These are phyloP conservation scores for Myotis yumanensis DNA, from an alignment of 2,113 vertebrate species.

Conservation along the genomic window DNA sequence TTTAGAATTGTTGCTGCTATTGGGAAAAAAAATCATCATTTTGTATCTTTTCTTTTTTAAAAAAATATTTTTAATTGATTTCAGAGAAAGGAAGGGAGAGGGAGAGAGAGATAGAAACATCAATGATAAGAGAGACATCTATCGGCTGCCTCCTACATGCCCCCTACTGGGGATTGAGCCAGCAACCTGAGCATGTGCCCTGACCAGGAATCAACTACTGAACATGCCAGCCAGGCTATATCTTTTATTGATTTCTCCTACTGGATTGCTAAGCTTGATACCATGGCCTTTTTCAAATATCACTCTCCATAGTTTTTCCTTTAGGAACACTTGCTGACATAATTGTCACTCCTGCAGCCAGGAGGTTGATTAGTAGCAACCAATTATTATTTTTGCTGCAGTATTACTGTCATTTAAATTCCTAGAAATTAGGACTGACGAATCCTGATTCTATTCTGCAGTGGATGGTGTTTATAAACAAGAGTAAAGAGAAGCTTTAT, in stretches of 20 bases:
- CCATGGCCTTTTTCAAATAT: not conserved
- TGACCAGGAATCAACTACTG: too few relatives aligned
- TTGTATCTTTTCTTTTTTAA: not conserved
- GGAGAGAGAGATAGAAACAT: too few relatives aligned
- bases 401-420: slow-evolving; percentile 9
- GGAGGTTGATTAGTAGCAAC: not conserved
- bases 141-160: too few relatives aligned
- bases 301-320: not conserved
- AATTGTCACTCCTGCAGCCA: not conserved
- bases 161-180: too few relatives aligned
- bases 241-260: not conserved
- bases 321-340: not conserved
- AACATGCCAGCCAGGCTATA: not conserved
- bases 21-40: not conserved
- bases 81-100: too few relatives aligned
- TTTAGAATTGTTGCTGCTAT: not conserved
- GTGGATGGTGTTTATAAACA: not conserved
- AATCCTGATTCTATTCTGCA: not conserved
- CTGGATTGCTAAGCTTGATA: not conserved
- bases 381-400: slow-evolving; percentile 47
- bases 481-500: slow-evolving; percentile 20
- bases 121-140: too few relatives aligned
- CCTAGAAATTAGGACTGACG: not conserved
- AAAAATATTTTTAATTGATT: too few relatives aligned
- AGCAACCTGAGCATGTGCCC: too few relatives aligned